Conservation (phyloP, 2,888 invertebrate species). For the Phrixothrix hirtus region DNA sequence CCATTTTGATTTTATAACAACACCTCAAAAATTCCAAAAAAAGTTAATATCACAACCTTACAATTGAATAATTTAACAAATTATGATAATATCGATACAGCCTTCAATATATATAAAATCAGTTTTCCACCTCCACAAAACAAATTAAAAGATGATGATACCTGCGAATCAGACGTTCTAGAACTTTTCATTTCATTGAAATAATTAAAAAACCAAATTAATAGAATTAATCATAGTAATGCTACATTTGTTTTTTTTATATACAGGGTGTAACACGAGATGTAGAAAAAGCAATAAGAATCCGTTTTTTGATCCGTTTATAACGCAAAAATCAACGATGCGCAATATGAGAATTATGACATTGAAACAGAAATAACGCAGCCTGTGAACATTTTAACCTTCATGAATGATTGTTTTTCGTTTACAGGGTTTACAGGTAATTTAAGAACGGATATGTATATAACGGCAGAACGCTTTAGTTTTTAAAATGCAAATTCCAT, state of each 20-base stretch:
- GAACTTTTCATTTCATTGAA: slow-evolving; percentile 11
- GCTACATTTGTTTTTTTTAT: slow-evolving; percentile 15
- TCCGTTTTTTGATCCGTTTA: slow-evolving; percentile 14
- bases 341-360: slow-evolving; percentile 31
- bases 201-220: slow-evolving; percentile 4
- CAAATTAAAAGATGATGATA: slow-evolving; percentile 27
- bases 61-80: slow-evolving; percentile 24
- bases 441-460: slow-evolving; percentile 8
- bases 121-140: slow-evolving; percentile 21
- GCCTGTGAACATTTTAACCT: slow-evolving; percentile 23
- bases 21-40: slow-evolving; percentile 2
- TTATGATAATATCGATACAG: slow-evolving; percentile 15
- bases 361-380: slow-evolving; percentile 24
- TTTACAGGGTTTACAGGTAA: slow-evolving; percentile 24
- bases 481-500: slow-evolving; percentile 13
- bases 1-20: slow-evolving; percentile 3
- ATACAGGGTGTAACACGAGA: slow-evolving; percentile 13
- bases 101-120: slow-evolving; percentile 26
- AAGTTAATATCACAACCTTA: slow-evolving; percentile 2
- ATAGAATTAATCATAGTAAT: slow-evolving; percentile 2
- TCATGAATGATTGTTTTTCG: slow-evolving; percentile 24
- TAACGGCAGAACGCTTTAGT: slow-evolving; percentile 17
- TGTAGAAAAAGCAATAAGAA: slow-evolving; percentile 14
- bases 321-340: slow-evolving; percentile 25
- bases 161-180: slow-evolving; percentile 24